Percentiles rank a stretch among this genome's conserved stretches.
Conservation (phyloP, 2,888 invertebrate species). For the Tachina lurida region DNA sequence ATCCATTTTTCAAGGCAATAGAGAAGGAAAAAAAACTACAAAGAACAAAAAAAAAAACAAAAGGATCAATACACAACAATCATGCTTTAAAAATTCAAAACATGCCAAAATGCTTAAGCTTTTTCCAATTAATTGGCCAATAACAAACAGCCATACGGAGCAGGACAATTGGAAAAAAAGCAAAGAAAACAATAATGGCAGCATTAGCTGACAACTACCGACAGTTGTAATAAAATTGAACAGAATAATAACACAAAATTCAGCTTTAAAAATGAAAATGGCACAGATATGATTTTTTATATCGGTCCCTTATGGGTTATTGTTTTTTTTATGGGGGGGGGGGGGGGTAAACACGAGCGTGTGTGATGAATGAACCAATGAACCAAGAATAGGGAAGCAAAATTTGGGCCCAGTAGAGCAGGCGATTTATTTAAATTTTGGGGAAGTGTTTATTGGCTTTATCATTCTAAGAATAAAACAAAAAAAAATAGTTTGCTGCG, state of each 20-base stretch:
- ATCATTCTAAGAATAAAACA: too few relatives aligned
- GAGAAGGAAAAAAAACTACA: not conserved
- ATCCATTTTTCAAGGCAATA: conserved; percentile 64
- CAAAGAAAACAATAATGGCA: conserved; percentile 21
- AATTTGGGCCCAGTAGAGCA: not conserved
- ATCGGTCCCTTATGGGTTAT: conserved; percentile 21
- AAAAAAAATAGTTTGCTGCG: too few relatives aligned
- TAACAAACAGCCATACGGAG: conserved; percentile 66
- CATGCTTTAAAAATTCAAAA: conserved; percentile 72
- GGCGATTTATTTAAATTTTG: not conserved
- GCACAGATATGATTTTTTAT: conserved; percentile 17
- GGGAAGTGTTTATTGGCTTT: too few relatives aligned
- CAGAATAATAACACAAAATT: conserved; percentile 45
- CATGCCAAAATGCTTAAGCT: conserved; percentile 73
- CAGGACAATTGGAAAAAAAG: conserved; percentile 35
- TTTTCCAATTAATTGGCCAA: conserved; percentile 71
- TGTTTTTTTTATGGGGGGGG: not conserved
- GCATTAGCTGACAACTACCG: conserved; percentile 1
- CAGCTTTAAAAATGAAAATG: conserved; percentile 50
- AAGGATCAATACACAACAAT: conserved; percentile 52
- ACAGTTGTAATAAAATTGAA: conserved; percentile 51
- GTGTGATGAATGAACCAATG: not conserved
- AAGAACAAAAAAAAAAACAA: conserved; percentile 16
- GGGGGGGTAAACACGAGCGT: not conserved
- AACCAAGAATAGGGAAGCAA: not conserved